Evolutionary conservation across 2,888 invertebrate species (phyloP).

Genomic region (Hydrotaea diabolus): DNA sequence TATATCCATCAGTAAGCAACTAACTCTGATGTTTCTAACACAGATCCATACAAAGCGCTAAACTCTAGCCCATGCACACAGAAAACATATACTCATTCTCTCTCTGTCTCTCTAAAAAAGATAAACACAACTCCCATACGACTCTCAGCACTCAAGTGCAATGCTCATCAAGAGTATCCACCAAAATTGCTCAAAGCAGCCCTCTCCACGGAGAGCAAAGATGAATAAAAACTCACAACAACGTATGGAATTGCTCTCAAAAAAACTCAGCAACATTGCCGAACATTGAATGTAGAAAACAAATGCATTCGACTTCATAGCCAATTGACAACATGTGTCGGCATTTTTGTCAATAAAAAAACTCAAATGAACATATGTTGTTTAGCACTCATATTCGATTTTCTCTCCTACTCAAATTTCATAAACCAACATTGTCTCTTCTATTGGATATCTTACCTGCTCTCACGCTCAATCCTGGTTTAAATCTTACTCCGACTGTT

Average conservation of each 20-base stretch:
- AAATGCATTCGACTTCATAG: background rate
- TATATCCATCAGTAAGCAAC: conserved; percentile 63
- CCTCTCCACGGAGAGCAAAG: background rate
- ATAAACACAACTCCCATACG: background rate
- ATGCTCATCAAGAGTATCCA: background rate
- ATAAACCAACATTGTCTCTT: background rate
- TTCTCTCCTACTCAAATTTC: background rate
- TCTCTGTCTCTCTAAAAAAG: too few species aligned
- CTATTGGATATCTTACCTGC: background rate
- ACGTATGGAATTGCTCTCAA: background rate
- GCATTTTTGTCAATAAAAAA: background rate
- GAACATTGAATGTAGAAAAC: background rate
- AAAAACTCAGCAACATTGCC: background rate
- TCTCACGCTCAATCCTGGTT: background rate
- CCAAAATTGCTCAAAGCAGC: conserved; percentile 13
- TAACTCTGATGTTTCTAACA: conserved; percentile 56
- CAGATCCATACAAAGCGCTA: conserved; percentile 55
- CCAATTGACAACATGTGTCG: background rate
- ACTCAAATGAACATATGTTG: background rate
- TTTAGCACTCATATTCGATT: background rate
- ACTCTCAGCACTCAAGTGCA: background rate
- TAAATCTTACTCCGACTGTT: background rate
- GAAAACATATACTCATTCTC: background rate
- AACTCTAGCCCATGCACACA: conserved; percentile 15
- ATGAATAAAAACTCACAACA: background rate